Base-by-base conservation (phyloP, 2,888 invertebrate genomes). In the Agriopis aurantiaria region DNA sequence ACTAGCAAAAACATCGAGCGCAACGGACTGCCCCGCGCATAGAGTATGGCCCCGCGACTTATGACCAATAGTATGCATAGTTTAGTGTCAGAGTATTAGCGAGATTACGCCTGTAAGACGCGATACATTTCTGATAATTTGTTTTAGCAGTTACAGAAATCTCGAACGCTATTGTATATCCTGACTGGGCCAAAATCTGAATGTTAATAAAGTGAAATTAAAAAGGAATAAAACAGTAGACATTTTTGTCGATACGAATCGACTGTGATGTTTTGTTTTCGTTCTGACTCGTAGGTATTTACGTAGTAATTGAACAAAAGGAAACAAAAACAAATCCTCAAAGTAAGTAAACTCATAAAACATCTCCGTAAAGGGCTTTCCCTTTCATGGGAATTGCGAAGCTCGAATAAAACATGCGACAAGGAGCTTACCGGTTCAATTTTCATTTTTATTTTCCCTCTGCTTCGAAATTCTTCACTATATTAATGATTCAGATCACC, bases 401-500 rank as follows among this genome's bases (percentile, higher is more conserved):
- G 69, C 69, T 73, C 71, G 72, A 76, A 79, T 75, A 77, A 81
- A 78, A 77, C 69, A 74, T 75, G 79, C 74, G 74, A 76, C 72
- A 74, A 73, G 73, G 56, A 62, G 62, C 66, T 71, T 70, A 67
- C 48, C 40, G 49, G 55, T 69, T 65, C 75, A 78, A 78, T 76
- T 79, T 72, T 72, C 69, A 74, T 79, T 78, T 79, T 78, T 78
- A 79, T 80, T 77, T 76, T 79, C 77, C 75, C 73, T 68, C 79
- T 76, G 76, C 81, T 79, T 76, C 70, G 75, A 78, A 72, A 77
- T 83, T 81, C 78, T 79, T 79, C 76, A 73, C 79, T 75, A 88
- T 87, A 71, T 71, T 85, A 88, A 89, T 88, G 88, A 86, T 84
- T 82, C 80, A 78, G 75, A 78, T 78, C 82, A 78, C 77, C 78